A percentile compares a stretch with the other conserved stretches of the same genome.
Conservation (phyloP, 2,888 invertebrate genomes). For the Neria commutata region DNA sequence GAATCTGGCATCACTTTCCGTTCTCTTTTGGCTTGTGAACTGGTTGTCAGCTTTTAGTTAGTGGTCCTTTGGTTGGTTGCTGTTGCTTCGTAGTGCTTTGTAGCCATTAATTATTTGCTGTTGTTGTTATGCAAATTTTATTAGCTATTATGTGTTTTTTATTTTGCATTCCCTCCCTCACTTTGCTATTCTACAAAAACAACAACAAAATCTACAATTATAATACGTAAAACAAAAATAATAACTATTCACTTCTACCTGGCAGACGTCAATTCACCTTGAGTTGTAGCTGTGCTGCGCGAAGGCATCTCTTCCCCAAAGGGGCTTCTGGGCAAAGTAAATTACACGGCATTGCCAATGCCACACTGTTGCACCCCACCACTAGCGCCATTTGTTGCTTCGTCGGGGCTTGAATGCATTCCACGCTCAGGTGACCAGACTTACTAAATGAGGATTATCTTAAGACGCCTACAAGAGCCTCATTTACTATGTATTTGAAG, state of each 20-base stretch:
- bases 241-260: background rate
- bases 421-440: too few relatives aligned
- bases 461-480: too few relatives aligned
- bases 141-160: background rate
- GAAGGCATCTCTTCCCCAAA: background rate
- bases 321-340: background rate
- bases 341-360: background rate
- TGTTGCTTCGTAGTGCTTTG: too few relatives aligned
- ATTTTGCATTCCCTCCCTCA: background rate
- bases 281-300: background rate
- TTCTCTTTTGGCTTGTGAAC: too few relatives aligned
- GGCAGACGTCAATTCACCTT: background rate
- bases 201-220: background rate
- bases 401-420: too few relatives aligned
- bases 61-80: too few relatives aligned
- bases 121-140: slow-evolving; percentile 3
- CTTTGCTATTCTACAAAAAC: background rate
- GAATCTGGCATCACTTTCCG: too few relatives aligned
- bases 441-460: too few relatives aligned
- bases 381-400: too few relatives aligned
- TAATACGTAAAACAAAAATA: background rate
- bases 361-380: too few relatives aligned
- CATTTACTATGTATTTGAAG: too few relatives aligned
- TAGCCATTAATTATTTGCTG: background rate
- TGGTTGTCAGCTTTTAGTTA: too few relatives aligned